These are phyloP conservation scores for Sebastes fasciatus DNA, from an alignment of 2,113 vertebrate species.

Conservation along the genomic window DNA sequence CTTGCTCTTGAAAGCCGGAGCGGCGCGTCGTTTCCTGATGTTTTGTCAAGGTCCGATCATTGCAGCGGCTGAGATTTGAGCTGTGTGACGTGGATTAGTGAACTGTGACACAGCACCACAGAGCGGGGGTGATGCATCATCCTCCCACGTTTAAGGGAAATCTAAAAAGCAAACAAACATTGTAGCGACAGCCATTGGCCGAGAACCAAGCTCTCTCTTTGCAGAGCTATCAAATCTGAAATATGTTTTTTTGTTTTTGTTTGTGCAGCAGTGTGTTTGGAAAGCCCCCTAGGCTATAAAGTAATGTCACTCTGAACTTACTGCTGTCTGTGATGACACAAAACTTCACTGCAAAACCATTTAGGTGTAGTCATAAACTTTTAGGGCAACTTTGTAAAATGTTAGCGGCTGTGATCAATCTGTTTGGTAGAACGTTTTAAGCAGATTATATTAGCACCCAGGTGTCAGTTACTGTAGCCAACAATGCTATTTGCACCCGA, in stretches of 20 bases:
- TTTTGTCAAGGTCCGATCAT: not conserved
- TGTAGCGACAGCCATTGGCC: not conserved
- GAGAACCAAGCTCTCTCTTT: not conserved
- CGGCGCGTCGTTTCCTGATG: not conserved
- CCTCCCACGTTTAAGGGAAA: slow-evolving; percentile 15
- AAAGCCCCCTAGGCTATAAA: not conserved
- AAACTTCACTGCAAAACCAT: not conserved
- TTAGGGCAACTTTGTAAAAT: not conserved
- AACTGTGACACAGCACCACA: slow-evolving; percentile 18
- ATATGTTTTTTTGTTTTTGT: not conserved
- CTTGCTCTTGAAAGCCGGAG: not conserved
- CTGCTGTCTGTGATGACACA: not conserved
- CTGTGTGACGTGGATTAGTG: slow-evolving; percentile 6
- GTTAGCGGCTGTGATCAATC: not conserved
- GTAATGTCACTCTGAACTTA: not conserved
- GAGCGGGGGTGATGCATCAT: slow-evolving; percentile 10
- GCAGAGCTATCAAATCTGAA: not conserved
- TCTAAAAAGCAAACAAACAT: slow-evolving; percentile 44
- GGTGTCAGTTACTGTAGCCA: no score
- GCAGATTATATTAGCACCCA: no score
- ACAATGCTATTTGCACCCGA: no score
- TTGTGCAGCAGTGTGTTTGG: not conserved
- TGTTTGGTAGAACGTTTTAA: not conserved
- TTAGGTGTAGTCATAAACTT: slow-evolving; percentile 7
- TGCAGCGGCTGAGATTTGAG: slow-evolving; percentile 4